Evolutionary conservation across 2,888 invertebrate genomes (phyloP).

Genomic region (Omphaloscelis lunosa): DNA sequence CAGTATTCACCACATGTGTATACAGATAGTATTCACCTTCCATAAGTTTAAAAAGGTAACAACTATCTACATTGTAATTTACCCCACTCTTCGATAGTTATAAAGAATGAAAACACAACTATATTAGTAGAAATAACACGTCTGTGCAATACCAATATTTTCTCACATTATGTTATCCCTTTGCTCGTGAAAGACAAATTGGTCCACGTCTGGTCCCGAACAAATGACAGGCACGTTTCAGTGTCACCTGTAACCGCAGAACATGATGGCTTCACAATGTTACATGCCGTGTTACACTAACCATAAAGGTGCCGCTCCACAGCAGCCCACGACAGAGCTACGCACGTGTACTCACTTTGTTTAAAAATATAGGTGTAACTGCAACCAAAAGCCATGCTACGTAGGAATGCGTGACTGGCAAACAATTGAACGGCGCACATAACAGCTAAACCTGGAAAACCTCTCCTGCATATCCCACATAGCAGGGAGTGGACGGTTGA

Average conservation of each 20-base stretch:
- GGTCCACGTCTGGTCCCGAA: slow-evolving; percentile 30
- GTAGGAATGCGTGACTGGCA: not conserved
- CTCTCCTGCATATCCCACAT: not conserved
- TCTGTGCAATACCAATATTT: not conserved
- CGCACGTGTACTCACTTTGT: not conserved
- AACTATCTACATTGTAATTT: slow-evolving; percentile 3
- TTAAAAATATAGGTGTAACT: not conserved
- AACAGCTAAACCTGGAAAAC: not conserved
- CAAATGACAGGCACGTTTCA: slow-evolving; percentile 53
- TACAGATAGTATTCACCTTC: not conserved
- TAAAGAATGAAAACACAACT: not conserved
- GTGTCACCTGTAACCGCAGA: slow-evolving; percentile 53
- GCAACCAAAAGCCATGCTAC: not conserved
- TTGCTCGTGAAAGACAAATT: slow-evolving; percentile 17
- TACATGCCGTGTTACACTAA: slow-evolving; percentile 16
- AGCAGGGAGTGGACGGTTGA: not conserved
- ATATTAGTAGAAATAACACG: not conserved
- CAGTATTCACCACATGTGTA: not conserved
- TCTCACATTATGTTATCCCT: not conserved
- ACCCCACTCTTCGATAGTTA: not conserved
- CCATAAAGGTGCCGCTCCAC: not conserved
- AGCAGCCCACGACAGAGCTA: not conserved
- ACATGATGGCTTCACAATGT: slow-evolving; percentile 27
- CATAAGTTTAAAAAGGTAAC: slow-evolving; percentile 6
- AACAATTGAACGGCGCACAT: not conserved